Evolutionary conservation across 2,113 vertebrate genomes (phyloP).

Genomic region (Mormyrus iriodes): DNA sequence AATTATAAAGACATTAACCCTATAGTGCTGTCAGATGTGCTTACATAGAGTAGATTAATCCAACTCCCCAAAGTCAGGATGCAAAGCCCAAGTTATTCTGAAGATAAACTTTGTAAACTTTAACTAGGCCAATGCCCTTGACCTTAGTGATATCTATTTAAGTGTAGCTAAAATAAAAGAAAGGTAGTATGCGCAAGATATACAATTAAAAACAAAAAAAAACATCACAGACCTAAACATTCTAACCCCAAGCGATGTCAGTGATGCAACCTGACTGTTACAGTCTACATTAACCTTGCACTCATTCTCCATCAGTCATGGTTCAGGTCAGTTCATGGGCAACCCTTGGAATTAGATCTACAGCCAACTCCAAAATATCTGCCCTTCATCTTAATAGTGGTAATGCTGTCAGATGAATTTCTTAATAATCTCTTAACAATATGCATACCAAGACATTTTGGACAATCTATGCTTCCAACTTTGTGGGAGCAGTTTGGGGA

Average conservation of each 20-base stretch:
- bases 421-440: background rate
- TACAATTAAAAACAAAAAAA: background rate
- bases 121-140: background rate
- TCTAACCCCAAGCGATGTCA: background rate
- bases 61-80: background rate
- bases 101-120: background rate
- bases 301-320: background rate
- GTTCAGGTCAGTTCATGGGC: background rate
- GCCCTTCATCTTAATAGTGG: background rate
- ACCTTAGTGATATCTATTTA: background rate
- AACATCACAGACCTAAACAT: background rate
- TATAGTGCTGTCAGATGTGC: background rate
- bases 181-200: background rate
- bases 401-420: background rate
- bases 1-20: background rate
- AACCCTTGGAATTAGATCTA: background rate
- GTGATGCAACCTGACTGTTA: background rate
- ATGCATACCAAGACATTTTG: background rate
- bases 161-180: background rate
- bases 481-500: background rate
- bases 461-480: background rate
- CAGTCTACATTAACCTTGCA: background rate
- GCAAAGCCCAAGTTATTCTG: background rate
- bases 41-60: background rate
- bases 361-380: background rate